phyloP scores from a whole-genome alignment of 2,113 vertebrate genomes.

The Pseudorectes ferrugineus region DNA sequence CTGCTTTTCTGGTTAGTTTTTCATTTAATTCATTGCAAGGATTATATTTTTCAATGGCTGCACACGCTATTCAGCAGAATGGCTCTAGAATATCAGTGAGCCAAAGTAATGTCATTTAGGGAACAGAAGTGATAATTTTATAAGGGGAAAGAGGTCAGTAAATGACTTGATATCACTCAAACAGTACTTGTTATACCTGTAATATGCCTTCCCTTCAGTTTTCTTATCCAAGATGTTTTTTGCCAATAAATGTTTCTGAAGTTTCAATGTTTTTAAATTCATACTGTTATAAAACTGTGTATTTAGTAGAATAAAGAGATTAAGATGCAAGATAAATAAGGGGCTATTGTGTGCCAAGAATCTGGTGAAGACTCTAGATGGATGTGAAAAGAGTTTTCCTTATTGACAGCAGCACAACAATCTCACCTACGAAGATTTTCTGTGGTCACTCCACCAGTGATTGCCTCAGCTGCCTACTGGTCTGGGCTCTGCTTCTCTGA shows the following conservation, averaged over 20 bases:
- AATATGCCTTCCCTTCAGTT: neutral
- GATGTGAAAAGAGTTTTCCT: neutral
- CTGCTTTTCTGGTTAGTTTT: conserved; percentile 68
- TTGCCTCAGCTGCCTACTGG: neutral
- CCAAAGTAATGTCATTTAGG: conserved; percentile 2
- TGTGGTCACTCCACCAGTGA: neutral
- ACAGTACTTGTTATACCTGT: neutral
- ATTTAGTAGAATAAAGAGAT: neutral
- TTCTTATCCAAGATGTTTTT: neutral
- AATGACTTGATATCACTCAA: neutral
- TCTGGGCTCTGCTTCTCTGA: neutral
- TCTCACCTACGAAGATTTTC: neutral
- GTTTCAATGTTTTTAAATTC: neutral
- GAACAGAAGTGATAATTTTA: neutral
- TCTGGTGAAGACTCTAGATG: neutral
- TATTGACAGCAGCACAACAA: neutral
- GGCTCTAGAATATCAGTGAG: neutral
- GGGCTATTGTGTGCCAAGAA: neutral
- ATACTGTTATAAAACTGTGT: neutral
- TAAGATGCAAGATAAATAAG: neutral
- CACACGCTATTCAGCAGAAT: neutral
- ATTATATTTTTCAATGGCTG: conserved; percentile 36
- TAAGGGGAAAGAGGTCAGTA: neutral
- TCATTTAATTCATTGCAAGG: conserved; percentile 66
- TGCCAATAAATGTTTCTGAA: neutral